A percentile compares a stretch with the other conserved stretches of the same genome.
These are phyloP conservation scores for Drosophila kurseongensis DNA, from an alignment of 1,140 invertebrate species.

Conservation along the genomic window DNA sequence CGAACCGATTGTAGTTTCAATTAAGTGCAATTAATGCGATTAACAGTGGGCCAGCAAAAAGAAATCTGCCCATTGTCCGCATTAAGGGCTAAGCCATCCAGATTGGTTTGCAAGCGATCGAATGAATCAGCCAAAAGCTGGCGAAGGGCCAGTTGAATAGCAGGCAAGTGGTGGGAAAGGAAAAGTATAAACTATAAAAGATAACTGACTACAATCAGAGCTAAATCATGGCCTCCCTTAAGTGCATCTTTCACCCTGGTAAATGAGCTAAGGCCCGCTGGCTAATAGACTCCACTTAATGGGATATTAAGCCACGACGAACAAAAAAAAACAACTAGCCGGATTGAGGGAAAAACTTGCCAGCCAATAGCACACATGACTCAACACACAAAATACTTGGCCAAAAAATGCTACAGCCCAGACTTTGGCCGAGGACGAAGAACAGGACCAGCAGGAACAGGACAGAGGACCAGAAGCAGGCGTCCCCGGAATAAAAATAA, in stretches of 20 bases:
- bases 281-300: constrained; percentile 77
- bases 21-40: constrained; percentile 76
- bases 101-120: constrained; percentile 2
- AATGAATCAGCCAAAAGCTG: constrained; percentile 31
- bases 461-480: constrained; percentile 21
- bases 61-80: constrained; percentile 28
- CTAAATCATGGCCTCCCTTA: constrained; percentile 17
- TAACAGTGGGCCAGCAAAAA: constrained; percentile 35
- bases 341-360: constrained; percentile 55
- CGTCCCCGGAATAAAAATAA: constrained; percentile 76
- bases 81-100: constrained; percentile 39
- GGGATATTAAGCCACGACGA: constrained; percentile 59
- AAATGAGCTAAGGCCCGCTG: constrained; percentile 56
- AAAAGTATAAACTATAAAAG: constrained; percentile 30
- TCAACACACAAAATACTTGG: constrained; percentile 75
- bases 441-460: constrained; percentile 4
- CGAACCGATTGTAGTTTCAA: constrained; percentile 53
- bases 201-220: constrained; percentile 20
- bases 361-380: constrained; percentile 79
- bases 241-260: constrained; percentile 25
- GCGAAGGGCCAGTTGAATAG: constrained; percentile 35
- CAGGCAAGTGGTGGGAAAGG: too few species aligned
- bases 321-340: constrained; percentile 26
- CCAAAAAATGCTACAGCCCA: constrained; percentile 28
- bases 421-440: background rate